These are phyloP conservation scores for Tylochromis polylepis DNA, from an alignment of 2,113 vertebrate species.

Conservation along the genomic window DNA sequence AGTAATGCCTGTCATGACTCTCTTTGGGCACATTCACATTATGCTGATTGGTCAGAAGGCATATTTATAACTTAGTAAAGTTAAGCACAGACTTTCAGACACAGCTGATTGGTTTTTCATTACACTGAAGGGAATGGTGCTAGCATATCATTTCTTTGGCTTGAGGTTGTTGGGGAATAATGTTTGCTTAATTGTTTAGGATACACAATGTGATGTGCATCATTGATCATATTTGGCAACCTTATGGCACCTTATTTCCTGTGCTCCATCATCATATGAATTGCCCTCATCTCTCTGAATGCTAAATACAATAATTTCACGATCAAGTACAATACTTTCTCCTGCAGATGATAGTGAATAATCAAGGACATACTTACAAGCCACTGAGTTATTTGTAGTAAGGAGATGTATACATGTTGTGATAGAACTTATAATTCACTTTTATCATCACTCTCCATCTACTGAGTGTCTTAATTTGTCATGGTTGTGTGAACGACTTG, in stretches of 20 bases:
- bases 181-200: neutral
- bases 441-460: neutral
- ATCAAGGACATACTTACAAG: neutral
- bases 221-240: neutral
- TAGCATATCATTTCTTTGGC: neutral
- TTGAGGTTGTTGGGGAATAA: neutral
- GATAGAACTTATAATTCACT: neutral
- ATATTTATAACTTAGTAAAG: neutral
- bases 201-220: neutral
- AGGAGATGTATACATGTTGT: neutral
- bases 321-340: neutral
- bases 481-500: neutral
- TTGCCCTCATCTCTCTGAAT: neutral
- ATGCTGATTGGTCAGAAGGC: neutral
- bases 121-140: neutral
- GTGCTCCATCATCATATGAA: neutral
- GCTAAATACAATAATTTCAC: neutral
- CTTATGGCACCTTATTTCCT: neutral
- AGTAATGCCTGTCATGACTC: neutral
- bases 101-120: slow-evolving; percentile 1
- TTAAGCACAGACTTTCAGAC: neutral
- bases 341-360: neutral
- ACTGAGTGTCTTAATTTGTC: neutral
- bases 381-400: no score
- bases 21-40: neutral